Base-by-base conservation (phyloP, 2,888 invertebrate genomes). In the Drosophila demipolita region DNA sequence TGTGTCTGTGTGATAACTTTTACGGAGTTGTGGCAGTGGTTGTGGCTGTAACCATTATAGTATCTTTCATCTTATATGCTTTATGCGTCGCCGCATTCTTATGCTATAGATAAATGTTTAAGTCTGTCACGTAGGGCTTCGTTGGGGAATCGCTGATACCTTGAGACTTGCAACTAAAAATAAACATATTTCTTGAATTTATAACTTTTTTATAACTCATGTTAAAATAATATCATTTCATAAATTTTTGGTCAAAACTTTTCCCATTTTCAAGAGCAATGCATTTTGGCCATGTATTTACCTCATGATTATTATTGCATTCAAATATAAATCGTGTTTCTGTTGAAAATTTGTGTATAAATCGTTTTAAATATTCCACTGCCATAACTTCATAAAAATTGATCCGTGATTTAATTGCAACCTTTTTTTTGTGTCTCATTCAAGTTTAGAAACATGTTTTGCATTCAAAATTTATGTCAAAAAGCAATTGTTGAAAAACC, bases 31-130 rank as follows among this genome's bases (percentile, higher is more conserved):
- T 72, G 67, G 40, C 66, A 38, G 50, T 60, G 65, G 60, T 79
- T 59, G 54, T 74, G 69, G 35, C 66, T 40, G 53, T 53, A 68
- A 65, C 78, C 83, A 80, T 85, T 82, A 85, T 68, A 57, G 67
- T 89, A 84, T 74, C 71, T 64, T 49, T 73, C 62, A 68, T 62
- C 40, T 48, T 23, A 82, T 75, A 82, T 78, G 86, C 36, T 48
- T 82, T 79, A 82, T 78, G 86, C 69, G 66, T 26, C 35, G 69
- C 66, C 33, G 60, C 75, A 49, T 49, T 49, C 60, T 58, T 54
- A 33, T 59, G 66, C 29, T 17, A 61, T 57, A 50, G 52, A 60
- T 53, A 67, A 83, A 66, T 75, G 53, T 35, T 50, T 40, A 33
- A 20, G 57, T 29, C 38, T 38, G 36, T 8, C 55, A 11, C 45